These are phyloP conservation scores for Cantharis nigra DNA, from an alignment of 2,888 invertebrate species.

Conservation along the genomic window DNA sequence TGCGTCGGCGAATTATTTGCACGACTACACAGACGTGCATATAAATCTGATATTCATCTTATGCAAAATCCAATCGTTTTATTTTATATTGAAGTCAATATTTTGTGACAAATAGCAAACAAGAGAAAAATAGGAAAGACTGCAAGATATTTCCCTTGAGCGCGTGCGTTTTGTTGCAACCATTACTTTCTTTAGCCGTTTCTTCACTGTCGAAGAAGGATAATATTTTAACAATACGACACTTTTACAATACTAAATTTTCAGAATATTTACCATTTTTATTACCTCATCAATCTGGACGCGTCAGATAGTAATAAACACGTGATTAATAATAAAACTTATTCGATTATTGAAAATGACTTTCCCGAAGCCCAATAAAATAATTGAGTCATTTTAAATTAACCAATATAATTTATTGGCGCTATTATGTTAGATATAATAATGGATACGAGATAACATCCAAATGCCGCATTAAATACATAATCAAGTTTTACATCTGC, in stretches of 20 bases:
- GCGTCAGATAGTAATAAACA: background rate
- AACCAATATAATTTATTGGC: background rate
- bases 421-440: background rate
- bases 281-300: background rate
- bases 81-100: slow-evolving; percentile 50
- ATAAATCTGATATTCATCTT: slow-evolving; percentile 35
- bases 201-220: slow-evolving; percentile 44
- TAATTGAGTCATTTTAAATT: background rate
- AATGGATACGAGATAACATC: background rate
- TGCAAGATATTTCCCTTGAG: slow-evolving; percentile 47
- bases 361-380: background rate
- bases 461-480: slow-evolving; percentile 22
- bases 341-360: background rate
- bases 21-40: slow-evolving; percentile 13
- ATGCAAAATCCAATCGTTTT: slow-evolving; percentile 47
- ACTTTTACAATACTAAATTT: slow-evolving; percentile 44
- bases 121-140: slow-evolving; percentile 43
- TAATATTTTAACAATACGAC: slow-evolving; percentile 48
- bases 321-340: background rate
- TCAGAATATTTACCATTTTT: slow-evolving; percentile 32
- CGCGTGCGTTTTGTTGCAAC: slow-evolving; percentile 39
- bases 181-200: slow-evolving; percentile 45
- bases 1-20: background rate
- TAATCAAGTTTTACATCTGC: slow-evolving; percentile 32
- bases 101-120: slow-evolving; percentile 47